These are phyloP conservation scores for Bruchidius siliquastri DNA, from an alignment of 2,888 invertebrate species.

Conservation along the genomic window DNA sequence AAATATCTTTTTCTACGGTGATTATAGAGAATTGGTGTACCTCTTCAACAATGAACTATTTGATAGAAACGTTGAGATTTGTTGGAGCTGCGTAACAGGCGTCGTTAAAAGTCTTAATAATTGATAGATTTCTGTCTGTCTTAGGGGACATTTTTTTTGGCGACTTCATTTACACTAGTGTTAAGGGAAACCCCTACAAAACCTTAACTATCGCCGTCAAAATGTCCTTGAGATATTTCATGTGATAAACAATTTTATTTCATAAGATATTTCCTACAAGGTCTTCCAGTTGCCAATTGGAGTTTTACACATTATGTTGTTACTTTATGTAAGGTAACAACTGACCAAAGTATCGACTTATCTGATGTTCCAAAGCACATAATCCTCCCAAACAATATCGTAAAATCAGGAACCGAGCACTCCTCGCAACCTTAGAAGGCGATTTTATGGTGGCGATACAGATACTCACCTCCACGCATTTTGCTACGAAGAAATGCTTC, in stretches of 20 bases:
- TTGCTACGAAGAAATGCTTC: neutral
- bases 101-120: no score
- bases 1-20: neutral
- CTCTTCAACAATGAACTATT: no score
- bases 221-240: no score
- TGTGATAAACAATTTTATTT: no score
- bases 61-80: no score
- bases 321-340: neutral
- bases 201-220: no score
- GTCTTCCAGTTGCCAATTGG: neutral
- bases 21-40: neutral
- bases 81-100: no score
- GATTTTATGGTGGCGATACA: neutral
- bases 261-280: no score
- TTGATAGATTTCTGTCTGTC: no score
- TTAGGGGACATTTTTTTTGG: no score
- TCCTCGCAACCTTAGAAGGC: neutral
- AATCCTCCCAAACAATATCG: neutral
- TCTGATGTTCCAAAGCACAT: neutral
- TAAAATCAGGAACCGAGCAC: neutral
- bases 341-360: neutral
- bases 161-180: no score
- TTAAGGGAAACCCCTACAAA: no score
- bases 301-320: neutral
- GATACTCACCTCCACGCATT: neutral